These are phyloP conservation scores for Chamaea fasciata DNA, from an alignment of 2,113 vertebrate genomes.

Conservation along the genomic window DNA sequence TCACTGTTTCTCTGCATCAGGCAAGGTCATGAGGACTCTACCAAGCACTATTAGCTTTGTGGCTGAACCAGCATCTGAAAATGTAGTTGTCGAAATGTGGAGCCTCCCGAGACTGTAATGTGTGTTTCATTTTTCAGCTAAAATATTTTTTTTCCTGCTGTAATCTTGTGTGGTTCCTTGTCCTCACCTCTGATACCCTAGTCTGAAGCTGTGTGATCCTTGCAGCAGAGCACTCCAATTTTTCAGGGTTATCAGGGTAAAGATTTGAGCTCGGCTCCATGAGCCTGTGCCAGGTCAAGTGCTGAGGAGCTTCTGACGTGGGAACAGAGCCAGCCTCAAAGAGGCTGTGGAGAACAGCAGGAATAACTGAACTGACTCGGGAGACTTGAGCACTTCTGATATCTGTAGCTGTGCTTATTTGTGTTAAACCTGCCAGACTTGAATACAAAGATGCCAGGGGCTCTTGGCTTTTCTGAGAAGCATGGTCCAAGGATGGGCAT, in stretches of 20 bases:
- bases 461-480: background rate
- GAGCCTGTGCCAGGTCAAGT: background rate
- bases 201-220: background rate
- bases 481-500: background rate
- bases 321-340: background rate
- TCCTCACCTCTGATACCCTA: background rate
- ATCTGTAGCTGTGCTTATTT: background rate
- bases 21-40: background rate
- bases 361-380: background rate
- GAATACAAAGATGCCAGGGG: background rate
- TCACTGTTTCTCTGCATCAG: background rate
- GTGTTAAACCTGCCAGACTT: background rate
- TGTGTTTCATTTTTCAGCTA: background rate
- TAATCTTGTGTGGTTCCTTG: background rate
- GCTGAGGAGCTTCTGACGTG: background rate
- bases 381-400: background rate
- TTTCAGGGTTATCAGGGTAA: background rate
- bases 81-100: background rate
- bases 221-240: background rate
- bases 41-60: background rate
- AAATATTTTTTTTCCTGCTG: background rate
- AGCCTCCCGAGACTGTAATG: background rate
- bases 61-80: background rate
- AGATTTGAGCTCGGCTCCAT: background rate
- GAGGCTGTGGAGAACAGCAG: background rate